phyloP scores from a whole-genome alignment of 2,888 invertebrate genomes.

The Xestia c-nigrum region DNA sequence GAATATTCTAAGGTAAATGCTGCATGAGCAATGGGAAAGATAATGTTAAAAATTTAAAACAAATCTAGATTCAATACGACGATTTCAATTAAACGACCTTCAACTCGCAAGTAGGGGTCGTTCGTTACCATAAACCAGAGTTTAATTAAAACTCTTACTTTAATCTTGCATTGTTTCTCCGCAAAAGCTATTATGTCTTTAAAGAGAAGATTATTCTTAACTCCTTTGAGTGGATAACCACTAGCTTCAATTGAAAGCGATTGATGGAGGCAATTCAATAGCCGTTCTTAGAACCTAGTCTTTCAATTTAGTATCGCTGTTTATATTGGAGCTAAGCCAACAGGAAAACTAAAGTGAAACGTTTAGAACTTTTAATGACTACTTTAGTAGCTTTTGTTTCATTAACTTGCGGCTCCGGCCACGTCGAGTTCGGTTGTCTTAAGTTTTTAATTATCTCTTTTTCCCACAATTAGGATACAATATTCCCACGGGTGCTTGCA shows the following conservation, averaged over 20 bases:
- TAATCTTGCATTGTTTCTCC: background rate
- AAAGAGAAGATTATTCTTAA: constrained; percentile 27
- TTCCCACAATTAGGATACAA: background rate
- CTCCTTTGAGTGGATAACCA: constrained; percentile 50
- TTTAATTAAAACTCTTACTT: constrained; percentile 5
- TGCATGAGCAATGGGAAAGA: no score
- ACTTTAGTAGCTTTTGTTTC: constrained; percentile 42
- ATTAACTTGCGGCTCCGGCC: background rate
- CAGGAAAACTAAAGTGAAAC: constrained; percentile 66
- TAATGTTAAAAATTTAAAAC: no score
- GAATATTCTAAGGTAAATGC: no score
- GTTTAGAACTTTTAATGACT: constrained; percentile 53
- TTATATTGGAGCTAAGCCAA: constrained; percentile 67
- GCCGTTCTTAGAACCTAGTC: constrained; percentile 63
- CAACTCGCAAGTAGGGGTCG: background rate
- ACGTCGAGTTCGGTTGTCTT: background rate
- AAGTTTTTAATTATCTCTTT: background rate
- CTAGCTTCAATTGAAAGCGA: constrained; percentile 55
- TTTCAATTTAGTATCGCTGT: constrained; percentile 48
- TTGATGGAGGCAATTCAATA: constrained; percentile 52
- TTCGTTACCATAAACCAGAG: background rate
- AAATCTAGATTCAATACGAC: no score
- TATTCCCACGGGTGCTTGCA: no score
- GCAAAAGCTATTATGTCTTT: constrained; percentile 29
- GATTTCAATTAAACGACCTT: no score